Evolutionary conservation across 1,140 invertebrate species (phyloP), one percentile per base, ranked within the genome.

Genomic region (Sminthurides bifidus): DNA sequence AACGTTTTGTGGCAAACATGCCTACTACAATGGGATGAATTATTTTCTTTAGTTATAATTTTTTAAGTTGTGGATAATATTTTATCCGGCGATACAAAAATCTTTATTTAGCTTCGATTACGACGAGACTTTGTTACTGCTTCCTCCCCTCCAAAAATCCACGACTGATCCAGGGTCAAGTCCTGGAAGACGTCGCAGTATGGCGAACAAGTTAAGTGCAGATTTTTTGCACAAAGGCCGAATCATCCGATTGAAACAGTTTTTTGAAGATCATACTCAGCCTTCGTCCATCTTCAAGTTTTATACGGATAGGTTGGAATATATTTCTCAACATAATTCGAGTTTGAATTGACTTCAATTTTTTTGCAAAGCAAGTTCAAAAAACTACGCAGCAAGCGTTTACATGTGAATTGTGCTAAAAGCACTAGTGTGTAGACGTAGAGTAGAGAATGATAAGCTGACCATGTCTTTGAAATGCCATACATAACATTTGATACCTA

Each of bases 261-360:
- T 61, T 58, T 65, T 65, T 52, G 63, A 65, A 54, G 62, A 64
- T 29, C 51, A 56, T 48, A 65, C 56, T 15, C 56, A 59, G 43
- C 58, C 55, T 49, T 51, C 61, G n/a, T 60, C 58, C 35, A 52
- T 61, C 51, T 61, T 64, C 59, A 63, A 56, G 48, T 63, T 63
- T 49, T 43, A 59, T 59, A 24, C 43, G 38, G 53, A 63, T 63
- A 63, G 57, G 57, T 59, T 53, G 46, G 55, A 41, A 26, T 38
- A 6, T 46, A 8, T 23, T 46, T 46, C 3, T 15, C 15, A 46
- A 46, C 10, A 6, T 43, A 19, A 10, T 43, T 43, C 6, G 6
- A 43, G 17, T 43, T 19, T n/a, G n/a, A 35, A 21, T 43, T 43
- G 8, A 6, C 19, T 43, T 43, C 6, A 8, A 43, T 43, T 43